phyloP scores from a whole-genome alignment of 2,113 vertebrate genomes.

The Cairina moschata region DNA sequence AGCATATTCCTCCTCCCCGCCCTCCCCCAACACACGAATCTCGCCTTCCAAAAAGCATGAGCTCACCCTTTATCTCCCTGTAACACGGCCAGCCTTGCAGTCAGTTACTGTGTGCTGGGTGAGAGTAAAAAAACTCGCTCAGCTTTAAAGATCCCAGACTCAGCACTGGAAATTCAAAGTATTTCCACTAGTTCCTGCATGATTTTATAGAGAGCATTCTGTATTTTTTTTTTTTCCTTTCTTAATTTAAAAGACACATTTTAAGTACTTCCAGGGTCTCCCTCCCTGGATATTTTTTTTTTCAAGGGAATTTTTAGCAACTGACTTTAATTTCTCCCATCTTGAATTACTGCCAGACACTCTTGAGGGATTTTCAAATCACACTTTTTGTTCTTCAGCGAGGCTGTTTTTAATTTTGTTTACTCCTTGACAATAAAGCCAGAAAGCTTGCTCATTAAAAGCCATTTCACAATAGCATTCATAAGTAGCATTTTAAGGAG shows the following conservation, averaged over 20 bases:
- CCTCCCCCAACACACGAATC: not conserved
- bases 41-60: not conserved
- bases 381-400: constrained; percentile 63
- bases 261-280: constrained; percentile 33
- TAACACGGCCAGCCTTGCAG: not conserved
- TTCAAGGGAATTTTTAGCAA: constrained; percentile 47
- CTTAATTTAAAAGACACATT: not conserved
- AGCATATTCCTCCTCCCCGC: not conserved
- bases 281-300: not conserved
- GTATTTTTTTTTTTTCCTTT: not conserved
- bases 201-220: not conserved
- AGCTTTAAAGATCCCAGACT: not conserved
- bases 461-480: constrained; percentile 55
- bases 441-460: constrained; percentile 75
- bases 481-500: constrained; percentile 63
- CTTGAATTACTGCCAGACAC: constrained; percentile 67
- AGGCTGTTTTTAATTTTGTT: constrained; percentile 78
- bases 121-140: not conserved
- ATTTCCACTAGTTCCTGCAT: not conserved
- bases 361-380: constrained; percentile 70
- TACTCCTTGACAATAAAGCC: constrained; percentile 71
- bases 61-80: not conserved
- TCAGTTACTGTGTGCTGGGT: not conserved
- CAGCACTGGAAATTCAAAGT: not conserved
- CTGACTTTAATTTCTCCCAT: constrained; percentile 68